Conservation (phyloP, 2,113 vertebrate species). For the Pelecanus crispus region DNA sequence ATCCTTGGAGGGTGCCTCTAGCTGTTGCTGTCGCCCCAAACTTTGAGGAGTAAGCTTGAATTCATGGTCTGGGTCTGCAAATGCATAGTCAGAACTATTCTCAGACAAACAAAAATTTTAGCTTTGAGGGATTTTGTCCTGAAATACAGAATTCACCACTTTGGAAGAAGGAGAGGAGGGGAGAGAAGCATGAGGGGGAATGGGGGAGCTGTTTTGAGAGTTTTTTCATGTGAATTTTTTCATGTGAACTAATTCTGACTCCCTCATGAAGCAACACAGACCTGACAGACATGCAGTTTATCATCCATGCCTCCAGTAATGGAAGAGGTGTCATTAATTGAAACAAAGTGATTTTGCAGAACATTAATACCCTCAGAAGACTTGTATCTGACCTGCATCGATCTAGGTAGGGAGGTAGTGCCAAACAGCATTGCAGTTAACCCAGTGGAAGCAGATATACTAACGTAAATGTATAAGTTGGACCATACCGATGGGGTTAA, state of each 20-base stretch:
- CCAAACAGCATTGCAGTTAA: neutral
- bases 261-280: neutral
- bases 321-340: neutral
- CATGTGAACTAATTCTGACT: neutral
- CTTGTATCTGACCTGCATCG: neutral
- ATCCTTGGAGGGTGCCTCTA: neutral
- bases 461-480: neutral
- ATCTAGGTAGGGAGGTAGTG: neutral
- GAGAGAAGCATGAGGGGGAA: neutral
- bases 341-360: neutral
- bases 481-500: neutral
- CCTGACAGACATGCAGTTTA: neutral
- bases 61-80: neutral
- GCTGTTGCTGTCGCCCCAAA: neutral
- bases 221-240: neutral
- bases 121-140: neutral
- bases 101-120: neutral
- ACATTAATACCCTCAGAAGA: neutral
- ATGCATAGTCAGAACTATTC: neutral
- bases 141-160: neutral
- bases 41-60: neutral
- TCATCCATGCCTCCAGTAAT: neutral
- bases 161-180: neutral
- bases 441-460: neutral
- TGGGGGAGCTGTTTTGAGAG: accelerated